Evolutionary conservation across 2,797 vertebrate species (phyloP).

Genomic region (Falco berigora): DNA sequence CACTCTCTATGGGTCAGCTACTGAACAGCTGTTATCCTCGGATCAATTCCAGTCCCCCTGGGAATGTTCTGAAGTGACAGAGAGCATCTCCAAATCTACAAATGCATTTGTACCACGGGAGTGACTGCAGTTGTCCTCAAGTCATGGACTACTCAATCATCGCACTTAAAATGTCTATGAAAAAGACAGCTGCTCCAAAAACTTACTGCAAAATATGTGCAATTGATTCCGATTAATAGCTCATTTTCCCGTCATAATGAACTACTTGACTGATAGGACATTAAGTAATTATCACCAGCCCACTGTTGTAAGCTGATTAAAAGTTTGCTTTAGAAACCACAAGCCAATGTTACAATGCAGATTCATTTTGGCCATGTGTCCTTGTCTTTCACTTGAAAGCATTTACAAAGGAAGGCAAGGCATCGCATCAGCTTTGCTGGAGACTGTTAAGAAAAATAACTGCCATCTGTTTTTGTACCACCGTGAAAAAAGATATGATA

Average conservation of each 20-base stretch:
- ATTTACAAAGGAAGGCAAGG: not conserved
- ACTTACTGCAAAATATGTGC: not conserved
- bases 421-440: not conserved
- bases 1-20: not conserved
- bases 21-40: not conserved
- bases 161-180: not conserved
- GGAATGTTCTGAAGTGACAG: not conserved
- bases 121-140: not conserved
- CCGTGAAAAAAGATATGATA: not conserved
- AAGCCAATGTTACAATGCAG: not conserved
- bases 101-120: not conserved
- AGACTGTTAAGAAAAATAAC: constrained; percentile 4
- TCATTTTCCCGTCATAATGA: not conserved
- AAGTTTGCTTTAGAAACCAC: constrained; percentile 17
- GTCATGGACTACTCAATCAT: not conserved
- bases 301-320: not conserved
- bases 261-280: not conserved
- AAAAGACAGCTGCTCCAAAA: not conserved
- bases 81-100: not conserved
- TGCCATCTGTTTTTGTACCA: constrained; percentile 21
- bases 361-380: not conserved
- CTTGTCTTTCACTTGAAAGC: not conserved
- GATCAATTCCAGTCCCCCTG: not conserved
- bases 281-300: not conserved
- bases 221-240: not conserved